Percentiles rank a stretch among this genome's conserved stretches.
Conservation (phyloP, 92 coral and sea anemone genomes). For the Epizoanthus stellaris region DNA sequence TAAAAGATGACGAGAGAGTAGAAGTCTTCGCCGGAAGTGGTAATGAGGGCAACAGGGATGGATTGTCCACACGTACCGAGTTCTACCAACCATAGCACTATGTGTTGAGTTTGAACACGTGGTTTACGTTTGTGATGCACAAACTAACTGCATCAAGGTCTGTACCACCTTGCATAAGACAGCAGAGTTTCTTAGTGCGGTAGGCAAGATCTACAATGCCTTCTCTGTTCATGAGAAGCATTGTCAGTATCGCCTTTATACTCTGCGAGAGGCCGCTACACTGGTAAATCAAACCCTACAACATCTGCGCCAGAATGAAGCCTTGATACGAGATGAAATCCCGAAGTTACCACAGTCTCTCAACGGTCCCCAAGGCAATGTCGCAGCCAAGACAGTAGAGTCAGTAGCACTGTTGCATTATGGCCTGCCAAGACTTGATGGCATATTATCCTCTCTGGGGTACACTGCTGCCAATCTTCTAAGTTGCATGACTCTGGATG, state of each 20-base stretch:
- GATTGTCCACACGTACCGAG: slow-evolving; percentile 33
- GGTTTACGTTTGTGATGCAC: too few species aligned
- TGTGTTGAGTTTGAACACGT: slow-evolving; percentile 35
- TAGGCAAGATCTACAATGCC: slow-evolving; percentile 8
- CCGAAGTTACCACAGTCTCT: slow-evolving; percentile 31
- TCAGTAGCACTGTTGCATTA: slow-evolving; percentile 29
- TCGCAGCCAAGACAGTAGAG: slow-evolving; percentile 35
- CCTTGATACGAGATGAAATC: slow-evolving; percentile 5
- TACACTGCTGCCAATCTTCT: neutral
- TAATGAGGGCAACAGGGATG: slow-evolving; percentile 36
- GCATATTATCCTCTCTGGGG: neutral
- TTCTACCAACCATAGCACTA: slow-evolving; percentile 44
- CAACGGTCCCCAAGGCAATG: slow-evolving; percentile 38
- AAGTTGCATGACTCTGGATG: slow-evolving; percentile 24
- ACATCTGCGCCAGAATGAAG: slow-evolving; percentile 12
- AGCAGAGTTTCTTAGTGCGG: slow-evolving; percentile 16
- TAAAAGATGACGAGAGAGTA: neutral
- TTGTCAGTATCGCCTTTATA: neutral
- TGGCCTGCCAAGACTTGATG: slow-evolving; percentile 18
- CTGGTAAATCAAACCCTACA: neutral
- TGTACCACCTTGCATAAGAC: neutral
- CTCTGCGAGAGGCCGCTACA: slow-evolving; percentile 4
- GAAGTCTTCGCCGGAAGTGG: slow-evolving; percentile 39
- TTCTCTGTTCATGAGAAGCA: slow-evolving; percentile 17
- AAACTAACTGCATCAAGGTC: too few species aligned